These are phyloP conservation scores for Microdon myrmicae DNA, from an alignment of 2,888 invertebrate genomes.

Conservation along the genomic window DNA sequence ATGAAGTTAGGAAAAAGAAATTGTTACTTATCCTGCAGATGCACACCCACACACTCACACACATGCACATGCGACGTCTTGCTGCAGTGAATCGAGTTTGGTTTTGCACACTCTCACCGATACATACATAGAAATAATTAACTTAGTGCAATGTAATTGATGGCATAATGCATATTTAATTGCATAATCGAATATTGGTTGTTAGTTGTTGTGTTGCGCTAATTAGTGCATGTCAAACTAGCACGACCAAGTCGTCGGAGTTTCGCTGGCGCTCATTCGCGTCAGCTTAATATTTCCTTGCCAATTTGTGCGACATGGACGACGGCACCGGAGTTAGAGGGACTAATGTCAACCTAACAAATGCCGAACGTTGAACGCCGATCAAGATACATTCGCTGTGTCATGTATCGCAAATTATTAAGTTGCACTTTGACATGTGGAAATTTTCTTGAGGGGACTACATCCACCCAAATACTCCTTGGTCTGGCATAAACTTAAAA, in stretches of 20 bases:
- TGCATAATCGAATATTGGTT: constrained; percentile 57
- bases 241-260: constrained; percentile 36
- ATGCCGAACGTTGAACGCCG: constrained; percentile 27
- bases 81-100: neutral
- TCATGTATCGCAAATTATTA: constrained; percentile 34
- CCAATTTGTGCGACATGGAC: constrained; percentile 12
- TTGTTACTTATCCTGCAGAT: constrained; percentile 44
- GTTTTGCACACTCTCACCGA: neutral
- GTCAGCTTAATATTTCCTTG: constrained; percentile 24
- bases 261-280: constrained; percentile 20
- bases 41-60: constrained; percentile 32
- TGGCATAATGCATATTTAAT: constrained; percentile 57
- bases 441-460: constrained; percentile 23
- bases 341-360: constrained; percentile 33
- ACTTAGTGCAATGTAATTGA: constrained; percentile 55
- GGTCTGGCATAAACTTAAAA: neutral
- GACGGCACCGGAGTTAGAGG: constrained; percentile 11
- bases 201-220: constrained; percentile 54
- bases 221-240: constrained; percentile 55
- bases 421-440: constrained; percentile 11
- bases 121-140: constrained; percentile 45
- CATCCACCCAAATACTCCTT: constrained; percentile 5
- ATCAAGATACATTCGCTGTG: constrained; percentile 4
- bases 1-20: constrained; percentile 24
- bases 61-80: neutral